Evolutionary conservation across 2,888 invertebrate species (phyloP).

Genomic region (Electrophaes corylata): DNA sequence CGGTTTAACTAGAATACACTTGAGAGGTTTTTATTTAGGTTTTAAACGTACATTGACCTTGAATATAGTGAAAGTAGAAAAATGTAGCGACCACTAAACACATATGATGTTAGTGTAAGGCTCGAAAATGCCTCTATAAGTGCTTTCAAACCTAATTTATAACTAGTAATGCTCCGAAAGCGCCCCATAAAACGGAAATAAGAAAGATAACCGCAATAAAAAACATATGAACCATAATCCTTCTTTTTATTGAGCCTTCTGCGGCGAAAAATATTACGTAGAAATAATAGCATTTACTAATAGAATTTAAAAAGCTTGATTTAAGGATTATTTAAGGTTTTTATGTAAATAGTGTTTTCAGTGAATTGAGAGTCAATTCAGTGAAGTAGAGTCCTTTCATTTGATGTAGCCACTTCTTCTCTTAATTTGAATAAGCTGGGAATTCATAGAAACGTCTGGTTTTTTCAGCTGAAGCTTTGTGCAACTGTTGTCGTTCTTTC

Average conservation of each 20-base stretch:
- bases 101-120: constrained; percentile 32
- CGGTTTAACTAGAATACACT: constrained; percentile 23
- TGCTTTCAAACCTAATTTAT: constrained; percentile 51
- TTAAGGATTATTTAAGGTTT: neutral
- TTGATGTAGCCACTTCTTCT: constrained; percentile 26
- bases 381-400: constrained; percentile 18
- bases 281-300: constrained; percentile 30
- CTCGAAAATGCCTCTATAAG: constrained; percentile 39
- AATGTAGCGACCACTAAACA: constrained; percentile 31
- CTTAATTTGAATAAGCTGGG: constrained; percentile 42
- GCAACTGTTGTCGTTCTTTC: constrained; percentile 48
- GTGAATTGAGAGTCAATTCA: constrained; percentile 13
- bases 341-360: constrained; percentile 13
- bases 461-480: constrained; percentile 46
- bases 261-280: constrained; percentile 35
- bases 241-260: constrained; percentile 48
- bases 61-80: constrained; percentile 18
- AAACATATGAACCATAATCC: constrained; percentile 54
- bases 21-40: constrained; percentile 16
- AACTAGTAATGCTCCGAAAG: constrained; percentile 48
- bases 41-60: constrained; percentile 9
- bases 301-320: constrained; percentile 26
- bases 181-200: constrained; percentile 53
- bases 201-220: constrained; percentile 57
- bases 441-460: constrained; percentile 41